phyloP scores from a whole-genome alignment of 2,797 vertebrate species.

The Crocodylus rhombifer region DNA sequence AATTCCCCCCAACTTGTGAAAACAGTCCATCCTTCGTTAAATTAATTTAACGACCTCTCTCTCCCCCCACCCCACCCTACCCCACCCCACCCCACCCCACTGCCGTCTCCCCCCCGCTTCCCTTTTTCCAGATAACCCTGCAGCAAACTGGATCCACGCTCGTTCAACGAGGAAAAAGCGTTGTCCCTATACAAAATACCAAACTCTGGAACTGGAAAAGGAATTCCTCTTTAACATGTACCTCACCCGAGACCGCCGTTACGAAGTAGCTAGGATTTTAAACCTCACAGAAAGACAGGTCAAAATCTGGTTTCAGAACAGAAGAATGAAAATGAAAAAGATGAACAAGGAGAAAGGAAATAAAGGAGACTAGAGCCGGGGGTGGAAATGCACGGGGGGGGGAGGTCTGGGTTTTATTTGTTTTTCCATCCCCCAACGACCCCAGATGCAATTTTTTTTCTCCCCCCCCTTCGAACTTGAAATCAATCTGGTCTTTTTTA shows the following conservation, averaged over 20 bases:
- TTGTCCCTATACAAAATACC: conserved; percentile 98
- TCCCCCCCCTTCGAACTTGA: conserved; percentile 26
- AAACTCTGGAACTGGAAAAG: conserved; percentile 98
- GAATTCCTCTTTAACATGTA: conserved; percentile 99
- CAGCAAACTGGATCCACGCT: conserved; percentile 99
- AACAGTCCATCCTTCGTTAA: conserved; percentile 82
- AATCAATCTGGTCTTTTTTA: conserved; percentile 30
- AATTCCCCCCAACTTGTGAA: conserved; percentile 83
- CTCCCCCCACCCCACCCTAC: conserved; percentile 21
- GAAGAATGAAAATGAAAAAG: conserved; percentile 99
- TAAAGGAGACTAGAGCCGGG: conserved; percentile 86
- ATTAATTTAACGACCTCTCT: conserved; percentile 82
- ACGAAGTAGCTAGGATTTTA: conserved; percentile 97
- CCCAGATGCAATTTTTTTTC: not conserved
- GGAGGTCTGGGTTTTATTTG: not conserved
- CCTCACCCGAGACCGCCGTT: conserved; percentile 96
- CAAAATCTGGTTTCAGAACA: conserved; percentile 99
- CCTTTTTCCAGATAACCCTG: conserved; percentile 91
- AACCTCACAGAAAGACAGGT: conserved; percentile 98
- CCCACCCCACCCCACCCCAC: conserved; percentile 15
- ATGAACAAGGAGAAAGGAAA: conserved; percentile 94
- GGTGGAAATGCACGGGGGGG: conserved; percentile 29
- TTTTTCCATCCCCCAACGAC: not conserved
- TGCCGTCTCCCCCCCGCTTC: conserved; percentile 39
- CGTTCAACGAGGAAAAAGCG: conserved; percentile 98